These are phyloP conservation scores for Chloroceryle aenea DNA, from an alignment of 2,113 vertebrate genomes.

Conservation along the genomic window DNA sequence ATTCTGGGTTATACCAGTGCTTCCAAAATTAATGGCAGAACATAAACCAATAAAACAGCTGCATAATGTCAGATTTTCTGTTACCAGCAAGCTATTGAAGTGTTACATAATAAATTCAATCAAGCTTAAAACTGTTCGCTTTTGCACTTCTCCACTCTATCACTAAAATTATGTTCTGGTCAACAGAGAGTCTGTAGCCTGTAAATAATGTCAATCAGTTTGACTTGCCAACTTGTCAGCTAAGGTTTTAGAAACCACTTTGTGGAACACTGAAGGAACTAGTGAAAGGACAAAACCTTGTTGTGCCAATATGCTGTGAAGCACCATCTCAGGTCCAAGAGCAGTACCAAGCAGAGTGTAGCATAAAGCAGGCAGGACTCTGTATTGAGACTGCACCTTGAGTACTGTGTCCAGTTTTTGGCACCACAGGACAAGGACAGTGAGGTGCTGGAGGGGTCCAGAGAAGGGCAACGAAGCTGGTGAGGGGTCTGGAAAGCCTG, in stretches of 20 bases:
- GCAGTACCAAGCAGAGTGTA: neutral
- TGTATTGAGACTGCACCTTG: too few relatives aligned
- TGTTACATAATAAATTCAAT: neutral
- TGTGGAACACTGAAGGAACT: neutral
- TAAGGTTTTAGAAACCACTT: neutral
- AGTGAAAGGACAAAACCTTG: neutral
- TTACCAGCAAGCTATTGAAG: neutral
- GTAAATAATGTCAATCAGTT: neutral
- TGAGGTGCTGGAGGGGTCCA: too few relatives aligned
- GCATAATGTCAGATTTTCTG: neutral
- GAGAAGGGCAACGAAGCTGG: too few relatives aligned
- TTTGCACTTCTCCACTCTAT: constrained; percentile 15
- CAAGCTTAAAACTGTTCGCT: neutral
- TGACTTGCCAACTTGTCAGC: neutral
- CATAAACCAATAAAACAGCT: neutral
- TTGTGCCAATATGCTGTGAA: neutral
- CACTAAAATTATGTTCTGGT: neutral
- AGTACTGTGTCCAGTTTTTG: too few relatives aligned
- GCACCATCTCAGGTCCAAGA: neutral
- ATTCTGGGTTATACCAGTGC: neutral
- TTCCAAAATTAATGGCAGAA: neutral
- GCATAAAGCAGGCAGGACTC: neutral
- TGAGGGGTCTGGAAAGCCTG: too few relatives aligned
- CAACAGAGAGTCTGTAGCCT: neutral
- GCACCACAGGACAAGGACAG: too few relatives aligned